Percentiles rank a stretch among this genome's conserved stretches.
Conservation (phyloP, 2,888 invertebrate genomes). For the Acleris sparsana region DNA sequence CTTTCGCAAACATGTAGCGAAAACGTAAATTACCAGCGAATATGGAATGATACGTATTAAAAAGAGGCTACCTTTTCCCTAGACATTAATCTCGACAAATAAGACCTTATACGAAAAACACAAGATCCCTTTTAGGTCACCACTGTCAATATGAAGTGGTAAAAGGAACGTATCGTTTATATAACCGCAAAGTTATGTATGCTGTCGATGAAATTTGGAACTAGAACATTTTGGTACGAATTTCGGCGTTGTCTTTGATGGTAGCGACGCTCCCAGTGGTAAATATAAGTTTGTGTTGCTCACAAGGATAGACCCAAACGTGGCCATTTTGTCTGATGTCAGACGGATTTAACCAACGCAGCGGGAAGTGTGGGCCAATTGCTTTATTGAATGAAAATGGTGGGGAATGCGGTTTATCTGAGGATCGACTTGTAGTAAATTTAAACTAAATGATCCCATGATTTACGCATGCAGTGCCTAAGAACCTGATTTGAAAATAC, state of each 20-base stretch:
- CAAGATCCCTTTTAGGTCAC: not conserved
- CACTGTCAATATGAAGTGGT: not conserved
- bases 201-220: not conserved
- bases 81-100: constrained; percentile 1
- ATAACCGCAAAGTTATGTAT: constrained; percentile 11
- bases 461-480: too few relatives aligned
- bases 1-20: constrained; percentile 10
- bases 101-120: not conserved
- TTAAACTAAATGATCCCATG: not conserved
- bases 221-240: not conserved
- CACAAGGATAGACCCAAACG: not conserved
- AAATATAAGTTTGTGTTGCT: constrained; percentile 13
- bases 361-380: constrained; percentile 26
- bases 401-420: not conserved
- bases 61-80: not conserved
- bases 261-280: not conserved
- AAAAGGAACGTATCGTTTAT: constrained; percentile 6
- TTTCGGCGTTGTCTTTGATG: not conserved
- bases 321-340: constrained; percentile 8
- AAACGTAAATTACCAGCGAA: constrained; percentile 22
- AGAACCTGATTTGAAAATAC: too few relatives aligned
- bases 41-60: constrained; percentile 2
- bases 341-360: constrained; percentile 19
- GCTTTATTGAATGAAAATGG: constrained; percentile 15
- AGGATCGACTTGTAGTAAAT: not conserved